Base-by-base conservation (phyloP, 2,888 invertebrate species). In the Phyto melanocephala region DNA sequence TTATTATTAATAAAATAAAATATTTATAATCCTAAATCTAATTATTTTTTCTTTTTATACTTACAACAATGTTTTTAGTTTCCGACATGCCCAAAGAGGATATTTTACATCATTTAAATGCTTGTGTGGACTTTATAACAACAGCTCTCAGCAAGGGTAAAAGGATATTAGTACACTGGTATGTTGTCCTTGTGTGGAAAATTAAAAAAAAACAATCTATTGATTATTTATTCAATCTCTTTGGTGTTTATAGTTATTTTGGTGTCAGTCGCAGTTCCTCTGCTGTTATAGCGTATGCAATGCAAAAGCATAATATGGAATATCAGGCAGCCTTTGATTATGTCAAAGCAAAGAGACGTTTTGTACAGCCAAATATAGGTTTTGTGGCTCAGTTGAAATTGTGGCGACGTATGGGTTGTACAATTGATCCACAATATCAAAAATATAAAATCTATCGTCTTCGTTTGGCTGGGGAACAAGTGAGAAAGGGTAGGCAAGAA, bases 181-280 rank as follows among this genome's bases (percentile, higher is more conserved):
- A 91, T 90, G 89, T 60, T 58, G 7, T 20, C 35, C 7, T 35
- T 68, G 8, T 22, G 11, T 40, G 15, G 10, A 45, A 17, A 5
- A 77, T 47, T 45, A 58, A 28, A 42, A 37, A 20, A 28, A 28
- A n/a, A n/a, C n/a, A n/a, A 5, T 20, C 20, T 33, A 50, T 74
- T 67, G 45, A 74, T 47, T 63, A 37, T 67, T 35, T 42, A 65
- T 71, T 62, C 28, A 40, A 52, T 24, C 22, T 70, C 11, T 42
- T 54, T 62, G 24, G n/a, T 2, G 50, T 11, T 81, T 83, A 47
- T 90, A 96, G 96, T 91, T 96, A 96, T 89, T 97, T 95, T 87
- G 98, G 98, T 13, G 95, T 97, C 2, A 98, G 98, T 0, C 93
- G 98, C 70, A 98, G 98, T 89, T 96, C 97, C 0, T 95, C 97